A percentile compares a stretch with the other conserved stretches of the same genome.
phyloP scores from a whole-genome alignment of 1,140 invertebrate species.

The Drosophila equinoxialis region DNA sequence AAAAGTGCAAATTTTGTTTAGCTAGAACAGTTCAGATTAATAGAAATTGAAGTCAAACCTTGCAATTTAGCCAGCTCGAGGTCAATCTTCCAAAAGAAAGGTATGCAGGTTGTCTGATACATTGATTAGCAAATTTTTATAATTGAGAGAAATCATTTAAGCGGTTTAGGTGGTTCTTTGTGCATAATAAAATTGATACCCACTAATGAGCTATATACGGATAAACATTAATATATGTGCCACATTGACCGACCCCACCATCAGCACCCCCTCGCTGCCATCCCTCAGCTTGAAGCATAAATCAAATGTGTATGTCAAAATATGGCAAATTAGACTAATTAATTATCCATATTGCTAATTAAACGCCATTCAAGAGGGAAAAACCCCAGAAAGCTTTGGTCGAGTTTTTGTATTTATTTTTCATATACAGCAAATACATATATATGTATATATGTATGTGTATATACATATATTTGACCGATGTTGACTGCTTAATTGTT shows the following conservation, averaged over 20 bases:
- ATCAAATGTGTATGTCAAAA: constrained; percentile 44
- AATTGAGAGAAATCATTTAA: too few relatives aligned
- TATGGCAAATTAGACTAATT: constrained; percentile 56
- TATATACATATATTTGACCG: background rate
- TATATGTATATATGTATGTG: background rate
- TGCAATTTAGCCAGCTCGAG: too few relatives aligned
- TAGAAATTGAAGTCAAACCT: too few relatives aligned
- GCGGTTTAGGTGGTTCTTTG: background rate
- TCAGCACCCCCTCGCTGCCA: too few relatives aligned
- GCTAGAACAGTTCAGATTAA: too few relatives aligned
- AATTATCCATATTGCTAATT: constrained; percentile 65
- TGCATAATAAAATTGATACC: background rate
- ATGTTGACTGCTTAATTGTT: constrained; percentile 8
- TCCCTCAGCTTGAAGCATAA: constrained; percentile 30
- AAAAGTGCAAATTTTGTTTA: too few relatives aligned
- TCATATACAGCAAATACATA: background rate
- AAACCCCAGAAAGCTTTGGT: constrained; percentile 14
- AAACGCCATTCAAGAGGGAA: constrained; percentile 54
- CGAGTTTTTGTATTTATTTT: background rate
- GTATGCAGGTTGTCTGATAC: too few relatives aligned
- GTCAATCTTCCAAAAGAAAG: too few relatives aligned
- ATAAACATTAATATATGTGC: constrained; percentile 8
- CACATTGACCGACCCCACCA: background rate
- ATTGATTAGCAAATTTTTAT: too few relatives aligned
- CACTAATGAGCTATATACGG: background rate